Conservation (phyloP, 1,140 invertebrate genomes). For the Belonocnema kinseyi region DNA sequence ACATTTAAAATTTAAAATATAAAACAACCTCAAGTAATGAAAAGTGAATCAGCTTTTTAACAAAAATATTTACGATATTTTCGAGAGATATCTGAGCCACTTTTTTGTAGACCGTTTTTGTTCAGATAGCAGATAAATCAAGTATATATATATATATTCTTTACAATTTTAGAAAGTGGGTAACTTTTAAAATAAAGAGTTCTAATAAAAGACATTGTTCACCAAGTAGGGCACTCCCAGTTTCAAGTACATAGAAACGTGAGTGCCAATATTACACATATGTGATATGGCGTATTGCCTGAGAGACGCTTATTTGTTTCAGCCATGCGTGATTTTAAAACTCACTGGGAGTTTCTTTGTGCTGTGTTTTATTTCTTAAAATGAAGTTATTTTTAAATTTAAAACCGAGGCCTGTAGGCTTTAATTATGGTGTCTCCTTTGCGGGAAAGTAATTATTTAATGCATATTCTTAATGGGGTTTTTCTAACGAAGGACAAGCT, state of each 20-base stretch:
- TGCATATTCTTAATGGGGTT: background rate
- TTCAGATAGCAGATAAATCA: too few relatives aligned
- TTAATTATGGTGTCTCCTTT: background rate
- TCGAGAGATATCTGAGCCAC: background rate
- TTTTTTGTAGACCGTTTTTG: too few relatives aligned
- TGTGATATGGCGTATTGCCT: background rate
- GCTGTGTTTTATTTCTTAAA: too few relatives aligned
- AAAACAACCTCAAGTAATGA: too few relatives aligned
- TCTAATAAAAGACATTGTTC: constrained; percentile 3
- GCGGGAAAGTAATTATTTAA: background rate
- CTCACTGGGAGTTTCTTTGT: too few relatives aligned
- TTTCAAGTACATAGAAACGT: constrained; percentile 1
- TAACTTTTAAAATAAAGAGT: constrained; percentile 15
- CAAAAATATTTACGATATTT: background rate
- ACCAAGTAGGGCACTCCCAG: constrained; percentile 22
- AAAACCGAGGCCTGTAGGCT: too few relatives aligned
- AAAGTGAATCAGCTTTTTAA: too few relatives aligned
- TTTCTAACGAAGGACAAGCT: background rate
- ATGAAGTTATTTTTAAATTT: too few relatives aligned
- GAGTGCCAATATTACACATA: background rate
- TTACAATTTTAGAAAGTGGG: constrained; percentile 1
- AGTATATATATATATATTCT: too few relatives aligned
- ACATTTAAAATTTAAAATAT: too few relatives aligned
- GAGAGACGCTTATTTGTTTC: background rate
- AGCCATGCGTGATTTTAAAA: background rate